Base-by-base conservation (phyloP, 2,113 vertebrate species). In the Microcebus griseorufus region DNA sequence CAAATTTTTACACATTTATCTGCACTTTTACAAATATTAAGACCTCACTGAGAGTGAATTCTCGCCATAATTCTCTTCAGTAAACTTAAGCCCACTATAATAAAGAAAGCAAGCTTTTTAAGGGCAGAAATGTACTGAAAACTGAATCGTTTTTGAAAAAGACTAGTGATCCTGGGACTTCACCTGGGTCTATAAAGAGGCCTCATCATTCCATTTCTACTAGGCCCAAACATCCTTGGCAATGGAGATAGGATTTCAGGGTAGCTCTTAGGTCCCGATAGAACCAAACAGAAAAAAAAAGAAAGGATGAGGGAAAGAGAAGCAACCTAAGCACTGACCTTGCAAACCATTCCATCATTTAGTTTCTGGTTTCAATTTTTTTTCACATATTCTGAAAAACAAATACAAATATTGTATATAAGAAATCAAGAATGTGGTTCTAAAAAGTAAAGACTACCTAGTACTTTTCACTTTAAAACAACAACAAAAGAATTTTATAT, bases 361-460 rank as follows among this genome's bases (percentile, higher is more conserved):
- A 34, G 3, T 75, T 88, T 81, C 69, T 84, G 29, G 82, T 86
- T 62, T 73, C 1, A 42, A 58, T 55, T 70, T 60, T 64, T 64
- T 53, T 78, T 69, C 32, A 55, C 8, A 17, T 86, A 76, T 78
- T 69, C 79, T 93, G 34, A 48, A 93, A 96, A 62, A 34, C 42
- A 93, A 83, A 88, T 69, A 16, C 34, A 82, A 58, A 13, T 83
- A 70, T 58, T 72, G 67, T 23, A 51, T 20, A 3, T 69, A 69
- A 88, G 32, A 94, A 96, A 70, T 92, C 48, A 81, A 89, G 55
- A 91, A 60, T 29, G 17, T 67, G 25, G 6, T 84, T 93, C 45
- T 70, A 20, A 89, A 80, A 58, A 69, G 65, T 79, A 97, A 97
- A 85, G 32, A 83, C 17, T 64, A 82, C 37, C 86, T 87, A 84